phyloP scores from a whole-genome alignment of 2,888 invertebrate genomes.

The Cantharis rufa region DNA sequence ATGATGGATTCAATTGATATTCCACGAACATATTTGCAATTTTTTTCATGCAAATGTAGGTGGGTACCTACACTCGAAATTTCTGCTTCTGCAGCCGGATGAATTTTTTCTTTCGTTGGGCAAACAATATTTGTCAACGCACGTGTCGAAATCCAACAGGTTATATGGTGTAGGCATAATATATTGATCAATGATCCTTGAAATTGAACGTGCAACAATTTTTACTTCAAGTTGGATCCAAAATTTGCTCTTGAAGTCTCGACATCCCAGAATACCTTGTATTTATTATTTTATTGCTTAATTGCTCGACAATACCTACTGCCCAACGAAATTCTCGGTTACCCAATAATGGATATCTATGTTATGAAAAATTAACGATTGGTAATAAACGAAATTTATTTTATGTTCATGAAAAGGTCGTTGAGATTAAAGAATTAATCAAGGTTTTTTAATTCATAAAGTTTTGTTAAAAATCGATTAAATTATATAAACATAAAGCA shows the following conservation, averaged over 20 bases:
- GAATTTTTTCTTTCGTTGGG: too few relatives aligned
- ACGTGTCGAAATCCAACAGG: background rate
- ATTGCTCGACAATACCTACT: background rate
- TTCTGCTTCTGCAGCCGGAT: background rate
- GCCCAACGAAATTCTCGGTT: background rate
- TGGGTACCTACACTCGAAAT: too few relatives aligned
- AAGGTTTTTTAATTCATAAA: background rate
- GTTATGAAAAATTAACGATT: background rate
- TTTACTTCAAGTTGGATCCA: background rate
- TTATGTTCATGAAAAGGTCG: background rate
- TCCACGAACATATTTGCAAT: background rate
- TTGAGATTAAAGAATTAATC: background rate
- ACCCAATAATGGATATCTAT: background rate
- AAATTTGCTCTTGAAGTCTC: background rate
- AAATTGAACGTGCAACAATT: background rate
- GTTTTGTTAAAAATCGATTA: background rate
- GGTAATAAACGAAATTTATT: background rate
- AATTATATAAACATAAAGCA: background rate
- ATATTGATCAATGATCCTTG: background rate
- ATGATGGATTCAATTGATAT: background rate
- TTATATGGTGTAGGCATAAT: background rate
- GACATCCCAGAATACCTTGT: background rate
- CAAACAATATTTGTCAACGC: background rate
- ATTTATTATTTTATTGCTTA: background rate
- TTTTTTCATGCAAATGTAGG: background rate